A percentile compares a stretch with the other conserved stretches of the same genome.
Evolutionary conservation across 2,797 vertebrate species (phyloP).

Genomic region (Sebastes itinus): DNA sequence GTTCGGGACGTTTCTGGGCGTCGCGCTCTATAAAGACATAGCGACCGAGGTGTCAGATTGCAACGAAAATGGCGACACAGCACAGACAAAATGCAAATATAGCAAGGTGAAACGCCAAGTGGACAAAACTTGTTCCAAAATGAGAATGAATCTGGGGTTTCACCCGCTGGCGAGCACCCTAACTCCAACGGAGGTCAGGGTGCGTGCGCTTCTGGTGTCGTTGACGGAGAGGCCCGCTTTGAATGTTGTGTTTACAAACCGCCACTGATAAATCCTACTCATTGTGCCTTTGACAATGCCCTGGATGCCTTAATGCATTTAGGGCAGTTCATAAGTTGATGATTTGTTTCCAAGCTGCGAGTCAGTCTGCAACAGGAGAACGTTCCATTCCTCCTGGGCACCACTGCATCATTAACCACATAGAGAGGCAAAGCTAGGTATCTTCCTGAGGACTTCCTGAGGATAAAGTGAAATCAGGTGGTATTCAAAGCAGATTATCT

Average conservation of each 20-base stretch:
- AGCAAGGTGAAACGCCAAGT: no score
- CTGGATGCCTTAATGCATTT: slow-evolving; percentile 23
- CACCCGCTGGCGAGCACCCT: no score
- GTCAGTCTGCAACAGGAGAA: slow-evolving; percentile 39
- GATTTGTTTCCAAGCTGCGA: slow-evolving; percentile 44
- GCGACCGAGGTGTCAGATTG: not conserved
- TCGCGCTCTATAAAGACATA: not conserved
- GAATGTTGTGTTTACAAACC: no score
- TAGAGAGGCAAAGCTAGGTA: slow-evolving; percentile 31
- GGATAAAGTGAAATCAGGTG: slow-evolving; percentile 61
- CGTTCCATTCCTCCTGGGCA: slow-evolving; percentile 21
- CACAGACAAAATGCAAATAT: not conserved
- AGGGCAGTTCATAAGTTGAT: slow-evolving; percentile 33
- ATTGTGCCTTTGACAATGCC: not conserved
- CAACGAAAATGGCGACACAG: not conserved
- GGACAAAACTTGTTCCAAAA: no score
- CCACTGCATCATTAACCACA: slow-evolving; percentile 61
- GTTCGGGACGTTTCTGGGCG: not conserved
- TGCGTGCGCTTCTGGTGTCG: no score
- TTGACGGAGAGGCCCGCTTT: no score
- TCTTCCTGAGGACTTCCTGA: slow-evolving; percentile 50
- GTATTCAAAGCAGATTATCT: slow-evolving; percentile 74
- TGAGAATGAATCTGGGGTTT: no score
- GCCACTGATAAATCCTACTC: no score
- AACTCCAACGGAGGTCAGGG: no score